Evolutionary conservation across 2,113 vertebrate genomes (phyloP).

Genomic region (Corythoichthys haematopterus): DNA sequence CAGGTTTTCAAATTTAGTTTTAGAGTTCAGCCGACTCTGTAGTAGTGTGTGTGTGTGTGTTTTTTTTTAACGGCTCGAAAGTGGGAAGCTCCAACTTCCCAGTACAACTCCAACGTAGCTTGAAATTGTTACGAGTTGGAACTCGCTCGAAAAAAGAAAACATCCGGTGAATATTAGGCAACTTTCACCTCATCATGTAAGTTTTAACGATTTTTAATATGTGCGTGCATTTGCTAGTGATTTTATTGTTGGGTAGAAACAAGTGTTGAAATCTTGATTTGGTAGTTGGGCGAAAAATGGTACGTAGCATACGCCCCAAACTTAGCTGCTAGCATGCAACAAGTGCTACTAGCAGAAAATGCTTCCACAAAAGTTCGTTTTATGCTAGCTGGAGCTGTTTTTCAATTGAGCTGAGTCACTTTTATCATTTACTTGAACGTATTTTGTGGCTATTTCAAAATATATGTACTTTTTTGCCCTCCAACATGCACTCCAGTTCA

Average conservation of each 20-base stretch:
- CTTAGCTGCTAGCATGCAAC: constrained; percentile 57
- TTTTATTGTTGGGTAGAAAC: neutral
- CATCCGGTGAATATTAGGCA: constrained; percentile 13
- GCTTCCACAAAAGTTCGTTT: neutral
- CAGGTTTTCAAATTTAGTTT: neutral
- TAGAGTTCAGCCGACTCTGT: neutral
- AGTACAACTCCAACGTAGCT: constrained; percentile 20
- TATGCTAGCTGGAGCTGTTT: neutral
- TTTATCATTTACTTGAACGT: neutral
- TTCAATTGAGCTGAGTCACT: neutral
- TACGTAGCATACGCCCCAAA: constrained; percentile 59
- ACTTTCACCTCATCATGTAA: constrained; percentile 53
- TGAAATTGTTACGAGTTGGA: constrained; percentile 38
- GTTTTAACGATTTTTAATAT: constrained; percentile 6
- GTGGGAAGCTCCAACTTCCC: constrained; percentile 12
- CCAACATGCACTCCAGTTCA: neutral
- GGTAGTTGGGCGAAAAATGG: constrained; percentile 1
- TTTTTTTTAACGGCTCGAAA: neutral
- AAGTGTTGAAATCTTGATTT: neutral
- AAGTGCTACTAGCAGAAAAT: constrained; percentile 51
- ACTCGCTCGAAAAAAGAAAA: constrained; percentile 11
- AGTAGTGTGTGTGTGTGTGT: neutral
- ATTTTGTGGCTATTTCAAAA: neutral
- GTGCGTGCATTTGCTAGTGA: neutral
- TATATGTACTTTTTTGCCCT: neutral